Percentiles rank a stretch among this genome's conserved stretches.
These are phyloP conservation scores for Danio jaintianensis DNA, from an alignment of 2,797 vertebrate genomes.

Conservation along the genomic window DNA sequence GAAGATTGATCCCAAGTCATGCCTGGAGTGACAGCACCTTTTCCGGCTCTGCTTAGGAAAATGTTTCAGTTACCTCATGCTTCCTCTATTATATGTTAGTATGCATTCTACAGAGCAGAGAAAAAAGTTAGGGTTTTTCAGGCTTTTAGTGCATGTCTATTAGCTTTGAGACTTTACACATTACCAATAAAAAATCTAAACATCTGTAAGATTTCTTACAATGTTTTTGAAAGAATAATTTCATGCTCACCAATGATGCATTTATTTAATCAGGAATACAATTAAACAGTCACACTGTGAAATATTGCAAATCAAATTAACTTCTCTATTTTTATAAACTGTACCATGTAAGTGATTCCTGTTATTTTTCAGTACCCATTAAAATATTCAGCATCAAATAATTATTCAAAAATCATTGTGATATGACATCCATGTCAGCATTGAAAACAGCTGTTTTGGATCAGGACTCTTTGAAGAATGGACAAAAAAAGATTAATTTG, in stretches of 20 bases:
- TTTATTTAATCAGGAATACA: not conserved
- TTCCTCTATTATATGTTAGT: conserved; percentile 22
- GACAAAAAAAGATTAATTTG: too few relatives aligned
- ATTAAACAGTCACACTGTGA: not conserved
- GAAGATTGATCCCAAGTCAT: conserved; percentile 62
- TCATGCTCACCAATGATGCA: not conserved
- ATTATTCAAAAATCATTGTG: too few relatives aligned
- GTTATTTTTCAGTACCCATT: not conserved
- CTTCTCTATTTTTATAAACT: not conserved
- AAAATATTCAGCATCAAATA: too few relatives aligned
- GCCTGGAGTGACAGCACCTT: conserved; percentile 67
- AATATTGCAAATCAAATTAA: not conserved
- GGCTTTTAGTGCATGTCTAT: not conserved
- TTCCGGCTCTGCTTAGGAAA: conserved; percentile 60
- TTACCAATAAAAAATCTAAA: too few relatives aligned
- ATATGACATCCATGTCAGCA: too few relatives aligned
- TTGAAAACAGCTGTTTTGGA: too few relatives aligned
- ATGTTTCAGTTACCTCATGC: conserved; percentile 14
- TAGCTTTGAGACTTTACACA: not conserved
- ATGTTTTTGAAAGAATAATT: not conserved
- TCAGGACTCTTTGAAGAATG: too few relatives aligned
- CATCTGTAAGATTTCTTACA: not conserved
- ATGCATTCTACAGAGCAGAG: not conserved
- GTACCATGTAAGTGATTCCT: not conserved
- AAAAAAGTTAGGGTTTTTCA: not conserved